phyloP scores from a whole-genome alignment of 2,888 invertebrate genomes.

The Dinocampus coccinellae region DNA sequence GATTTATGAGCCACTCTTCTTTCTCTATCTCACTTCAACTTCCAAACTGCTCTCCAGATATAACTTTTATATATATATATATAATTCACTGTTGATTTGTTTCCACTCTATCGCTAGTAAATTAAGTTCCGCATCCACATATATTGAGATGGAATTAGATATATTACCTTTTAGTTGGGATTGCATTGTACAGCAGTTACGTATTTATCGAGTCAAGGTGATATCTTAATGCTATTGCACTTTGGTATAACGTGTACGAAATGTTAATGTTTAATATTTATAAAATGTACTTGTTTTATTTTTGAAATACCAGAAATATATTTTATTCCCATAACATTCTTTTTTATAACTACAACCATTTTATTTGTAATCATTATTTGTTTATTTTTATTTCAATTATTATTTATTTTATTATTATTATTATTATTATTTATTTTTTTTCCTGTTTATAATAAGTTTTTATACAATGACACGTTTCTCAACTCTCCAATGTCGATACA shows the following conservation, averaged over 20 bases:
- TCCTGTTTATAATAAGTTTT: too few relatives aligned
- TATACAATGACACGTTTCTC: conserved; percentile 20
- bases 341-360: background rate
- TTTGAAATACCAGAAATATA: background rate
- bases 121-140: conserved; percentile 29
- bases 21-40: conserved; percentile 31
- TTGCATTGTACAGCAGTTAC: background rate
- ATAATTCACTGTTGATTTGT: conserved; percentile 39
- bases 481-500: conserved; percentile 1
- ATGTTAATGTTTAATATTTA: background rate
- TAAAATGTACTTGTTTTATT: background rate
- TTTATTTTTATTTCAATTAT: background rate
- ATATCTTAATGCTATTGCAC: background rate
- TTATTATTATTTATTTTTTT: conserved; percentile 17
- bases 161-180: conserved; percentile 4
- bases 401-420: too few relatives aligned
- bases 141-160: conserved; percentile 2
- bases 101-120: conserved; percentile 35
- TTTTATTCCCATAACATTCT: background rate
- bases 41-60: conserved; percentile 12
- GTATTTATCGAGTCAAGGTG: background rate
- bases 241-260: background rate
- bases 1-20: conserved; percentile 59
- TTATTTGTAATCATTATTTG: background rate
- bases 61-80: conserved; percentile 24